A percentile compares a stretch with the other conserved stretches of the same genome.
phyloP scores from a whole-genome alignment of 2,797 vertebrate genomes.

The Amniataba percoides region DNA sequence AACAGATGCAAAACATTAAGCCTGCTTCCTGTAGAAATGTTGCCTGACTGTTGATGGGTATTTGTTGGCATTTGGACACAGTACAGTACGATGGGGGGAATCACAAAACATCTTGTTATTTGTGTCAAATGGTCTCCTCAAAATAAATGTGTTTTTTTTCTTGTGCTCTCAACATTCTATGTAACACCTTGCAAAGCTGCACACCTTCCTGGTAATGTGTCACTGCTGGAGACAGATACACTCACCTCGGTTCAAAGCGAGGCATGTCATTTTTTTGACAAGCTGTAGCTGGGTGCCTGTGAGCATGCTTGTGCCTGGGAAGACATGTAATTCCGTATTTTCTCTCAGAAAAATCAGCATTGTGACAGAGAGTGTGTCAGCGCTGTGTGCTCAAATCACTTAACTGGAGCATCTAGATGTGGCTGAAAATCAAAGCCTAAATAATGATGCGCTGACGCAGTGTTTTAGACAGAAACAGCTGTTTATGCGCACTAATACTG shows the following conservation, averaged over 20 bases:
- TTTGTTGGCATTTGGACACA: not conserved
- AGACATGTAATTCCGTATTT: slow-evolving; percentile 55
- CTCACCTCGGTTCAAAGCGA: slow-evolving; percentile 62
- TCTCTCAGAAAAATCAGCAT: slow-evolving; percentile 47
- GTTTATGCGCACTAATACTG: slow-evolving; percentile 10
- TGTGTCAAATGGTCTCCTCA: not conserved
- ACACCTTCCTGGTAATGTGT: slow-evolving; percentile 58
- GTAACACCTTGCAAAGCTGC: slow-evolving; percentile 49
- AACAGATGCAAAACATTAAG: slow-evolving; percentile 9
- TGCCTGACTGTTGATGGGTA: not conserved
- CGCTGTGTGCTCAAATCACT: slow-evolving; percentile 37
- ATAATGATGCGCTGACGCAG: slow-evolving; percentile 31
- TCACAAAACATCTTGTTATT: not conserved
- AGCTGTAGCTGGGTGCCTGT: slow-evolving; percentile 51
- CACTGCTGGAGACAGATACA: slow-evolving; percentile 61
- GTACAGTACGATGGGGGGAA: not conserved
- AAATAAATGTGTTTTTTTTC: not conserved
- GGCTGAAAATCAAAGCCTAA: slow-evolving; percentile 47
- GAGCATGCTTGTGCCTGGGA: slow-evolving; percentile 40
- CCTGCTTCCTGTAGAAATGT: slow-evolving; percentile 12
- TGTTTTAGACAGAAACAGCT: slow-evolving; percentile 19
- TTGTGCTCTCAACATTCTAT: slow-evolving; percentile 17
- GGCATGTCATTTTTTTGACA: slow-evolving; percentile 74
- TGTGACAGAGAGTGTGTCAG: slow-evolving; percentile 55
- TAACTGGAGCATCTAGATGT: slow-evolving; percentile 35